Evolutionary conservation across 2,797 vertebrate species (phyloP), one percentile per base, ranked within the genome.

Genomic region (Selene dorsalis): DNA sequence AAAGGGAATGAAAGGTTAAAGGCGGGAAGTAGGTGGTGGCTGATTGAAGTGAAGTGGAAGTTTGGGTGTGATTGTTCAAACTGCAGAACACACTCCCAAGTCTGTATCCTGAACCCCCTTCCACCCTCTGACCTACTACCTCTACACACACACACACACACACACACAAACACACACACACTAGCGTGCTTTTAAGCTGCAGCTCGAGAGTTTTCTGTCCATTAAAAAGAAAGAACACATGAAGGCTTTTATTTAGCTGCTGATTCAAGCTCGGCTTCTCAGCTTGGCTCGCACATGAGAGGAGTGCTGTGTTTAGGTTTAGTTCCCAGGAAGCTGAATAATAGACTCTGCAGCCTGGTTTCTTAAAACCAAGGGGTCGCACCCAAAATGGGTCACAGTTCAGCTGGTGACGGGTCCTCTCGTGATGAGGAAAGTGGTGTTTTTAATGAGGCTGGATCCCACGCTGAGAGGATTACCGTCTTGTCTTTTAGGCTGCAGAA

Each of bases 351-450:
- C 62, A 69, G 80, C 63, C 71, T 77, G 38, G 78, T 88, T 80
- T 84, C 85, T 90, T 82, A 88, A n/a, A 88, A 80, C 22, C n/a
- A 70, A 88, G 75, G 70, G 86, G 89, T 87, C 87, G 83, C 89
- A 80, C 88, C 88, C 86, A 79, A 92, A 92, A 88, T 91, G 79
- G 92, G 91, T 92, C 88, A 89, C 89, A 87, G 89, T 92, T 90
- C 87, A 90, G 83, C 80, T 26, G 81, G 74, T 67, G 81, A 77
- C 60, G 39, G 78, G 47, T 83, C 76, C 76, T 75, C 67, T 81
- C 68, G 20, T 70, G 85, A 73, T 53, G 39, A 77, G 84, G 39
- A 77, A 83, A 83, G 76, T 38, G 79, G 68, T 79, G 82, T 73
- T 91, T 61, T 90, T 92, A 92, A 92, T 91, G 91, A 91, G 89